Percentiles rank a stretch among this genome's conserved stretches.
phyloP scores from a whole-genome alignment of 2,797 vertebrate species.

The Gallinago stenura region DNA sequence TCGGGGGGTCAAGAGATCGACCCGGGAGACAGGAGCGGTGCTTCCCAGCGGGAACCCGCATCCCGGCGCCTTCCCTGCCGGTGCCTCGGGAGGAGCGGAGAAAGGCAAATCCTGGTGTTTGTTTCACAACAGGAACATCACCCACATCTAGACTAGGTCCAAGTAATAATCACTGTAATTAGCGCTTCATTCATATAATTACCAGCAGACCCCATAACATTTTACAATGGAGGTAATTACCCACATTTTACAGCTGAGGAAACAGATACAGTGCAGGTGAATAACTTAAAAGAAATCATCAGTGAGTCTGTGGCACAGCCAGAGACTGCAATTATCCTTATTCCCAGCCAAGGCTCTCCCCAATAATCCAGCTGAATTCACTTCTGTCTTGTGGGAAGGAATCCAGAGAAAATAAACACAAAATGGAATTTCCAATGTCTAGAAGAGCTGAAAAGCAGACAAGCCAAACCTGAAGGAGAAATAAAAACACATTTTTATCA shows the following conservation, averaged over 20 bases:
- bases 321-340: conserved; percentile 63
- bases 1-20: too few species aligned
- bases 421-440: conserved; percentile 53
- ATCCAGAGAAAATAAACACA: conserved; percentile 62
- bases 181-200: conserved; percentile 62
- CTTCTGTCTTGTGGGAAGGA: conserved; percentile 54
- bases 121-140: conserved; percentile 49
- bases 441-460: conserved; percentile 64
- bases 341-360: conserved; percentile 59
- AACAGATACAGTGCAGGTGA: conserved; percentile 68
- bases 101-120: not conserved
- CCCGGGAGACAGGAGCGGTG: not conserved
- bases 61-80: fast-evolving
- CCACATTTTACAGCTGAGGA: conserved; percentile 68
- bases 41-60: not conserved
- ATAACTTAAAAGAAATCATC: conserved; percentile 64
- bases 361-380: conserved; percentile 61
- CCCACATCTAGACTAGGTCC: conserved; percentile 58
- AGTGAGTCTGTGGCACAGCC: conserved; percentile 43
- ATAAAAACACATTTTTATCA: conserved; percentile 60
- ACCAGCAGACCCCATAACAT: conserved; percentile 69
- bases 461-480: conserved; percentile 66
- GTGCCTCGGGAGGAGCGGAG: not conserved
- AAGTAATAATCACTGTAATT: conserved; percentile 69
- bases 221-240: conserved; percentile 70